These are phyloP conservation scores for Montifringilla adamsi DNA, from an alignment of 2,113 vertebrate species.

Conservation along the genomic window DNA sequence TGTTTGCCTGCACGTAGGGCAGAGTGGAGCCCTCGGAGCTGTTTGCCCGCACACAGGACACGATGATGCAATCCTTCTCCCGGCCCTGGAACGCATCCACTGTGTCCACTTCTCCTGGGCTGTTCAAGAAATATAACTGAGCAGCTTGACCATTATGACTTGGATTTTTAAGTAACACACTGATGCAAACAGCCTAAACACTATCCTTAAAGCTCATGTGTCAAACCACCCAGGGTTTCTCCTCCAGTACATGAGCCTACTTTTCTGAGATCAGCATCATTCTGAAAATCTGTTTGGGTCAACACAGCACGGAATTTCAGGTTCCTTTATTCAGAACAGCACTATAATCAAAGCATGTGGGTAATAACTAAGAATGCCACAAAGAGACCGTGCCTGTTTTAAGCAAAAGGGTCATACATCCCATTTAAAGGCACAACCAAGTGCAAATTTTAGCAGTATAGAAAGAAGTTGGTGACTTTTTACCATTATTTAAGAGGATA, in stretches of 20 bases:
- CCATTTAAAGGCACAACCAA: not conserved
- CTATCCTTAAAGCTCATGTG: not conserved
- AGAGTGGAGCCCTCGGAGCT: not conserved
- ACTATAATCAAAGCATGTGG: not conserved
- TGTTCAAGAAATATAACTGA: not conserved
- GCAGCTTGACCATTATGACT: not conserved
- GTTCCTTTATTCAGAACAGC: not conserved
- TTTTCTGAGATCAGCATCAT: not conserved
- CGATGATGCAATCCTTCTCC: conserved; percentile 87
- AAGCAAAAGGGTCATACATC: not conserved
- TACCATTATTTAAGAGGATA: not conserved
- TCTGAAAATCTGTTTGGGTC: not conserved
- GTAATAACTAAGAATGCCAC: not conserved
- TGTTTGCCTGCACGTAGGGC: conserved; percentile 65
- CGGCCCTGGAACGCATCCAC: conserved; percentile 88
- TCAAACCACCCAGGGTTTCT: not conserved
- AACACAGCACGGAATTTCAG: not conserved
- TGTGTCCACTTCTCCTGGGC: conserved; percentile 80
- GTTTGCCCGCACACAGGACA: conserved; percentile 84
- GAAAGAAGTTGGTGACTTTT: not conserved
- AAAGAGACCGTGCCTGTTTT: not conserved
- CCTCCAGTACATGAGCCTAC: not conserved
- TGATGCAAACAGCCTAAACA: not conserved
- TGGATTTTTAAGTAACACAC: not conserved
- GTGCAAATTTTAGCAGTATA: not conserved